Base-by-base conservation (phyloP, 2,888 invertebrate genomes). In the Tholera decimalis region DNA sequence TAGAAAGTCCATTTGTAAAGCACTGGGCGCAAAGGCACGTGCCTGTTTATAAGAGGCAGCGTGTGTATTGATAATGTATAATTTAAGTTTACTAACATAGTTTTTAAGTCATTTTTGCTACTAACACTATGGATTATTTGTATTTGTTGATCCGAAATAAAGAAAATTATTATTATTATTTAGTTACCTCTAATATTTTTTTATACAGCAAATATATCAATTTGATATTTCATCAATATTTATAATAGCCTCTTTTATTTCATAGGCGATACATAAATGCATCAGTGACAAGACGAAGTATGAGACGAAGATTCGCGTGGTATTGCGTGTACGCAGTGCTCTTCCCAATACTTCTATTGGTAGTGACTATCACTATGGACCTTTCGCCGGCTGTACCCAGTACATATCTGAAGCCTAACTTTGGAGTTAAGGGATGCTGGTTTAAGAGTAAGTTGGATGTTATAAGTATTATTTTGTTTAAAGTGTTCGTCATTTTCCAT, bases 391-490 rank as follows among this genome's bases (percentile, higher is more conserved):
- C 96, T n/a, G 96, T 97, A 35, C 96, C 97, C 0, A 93, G 94
- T 83, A 96, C 96, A 0, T 96, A 96, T 77, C 91, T 96, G 20
- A 96, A 96, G 82, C 96, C 96, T 0, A 95, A 96, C 79, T 96
- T 96, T 73, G 96, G 96, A 22, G 93, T 93, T 7, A 94, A 94
- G 53, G 96, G 96, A 41, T 97, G 97, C 83, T 97, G 96, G 96
- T 97, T 96, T 72, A 92, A 96, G 86, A 96, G 97, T 97, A 88
- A 96, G 96, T 65, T 46, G 9, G 5, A n/a, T n/a, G n/a, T 26
- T n/a, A 0, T 26, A 46, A 15, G 11, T 6, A 5, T 44, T 26
- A 6, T 26, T 46, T 46, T 1, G 9, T n/a, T 37, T 18, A n/a
- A 0, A n/a, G n/a, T n/a, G n/a, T n/a, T n/a, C n/a, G n/a, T n/a